Percentiles rank a stretch among this genome's conserved stretches.
Conservation (phyloP, 2,888 invertebrate genomes). For the Nephrocerus scutellatus region DNA sequence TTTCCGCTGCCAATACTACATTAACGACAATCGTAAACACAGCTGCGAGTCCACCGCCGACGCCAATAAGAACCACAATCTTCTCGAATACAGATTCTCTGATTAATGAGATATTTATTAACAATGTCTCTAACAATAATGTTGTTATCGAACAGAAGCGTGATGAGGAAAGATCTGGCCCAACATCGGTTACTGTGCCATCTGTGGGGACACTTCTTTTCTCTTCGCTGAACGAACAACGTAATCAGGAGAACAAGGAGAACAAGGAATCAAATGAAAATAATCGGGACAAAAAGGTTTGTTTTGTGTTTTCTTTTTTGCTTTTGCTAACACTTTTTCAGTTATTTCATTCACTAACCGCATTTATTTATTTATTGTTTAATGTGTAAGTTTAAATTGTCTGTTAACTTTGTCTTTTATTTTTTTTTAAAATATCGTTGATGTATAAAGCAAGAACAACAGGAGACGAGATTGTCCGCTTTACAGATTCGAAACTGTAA, state of each 20-base stretch:
- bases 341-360: no score
- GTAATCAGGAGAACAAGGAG: constrained; percentile 21
- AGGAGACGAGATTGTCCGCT: no score
- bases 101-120: constrained; percentile 46
- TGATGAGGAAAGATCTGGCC: constrained; percentile 5
- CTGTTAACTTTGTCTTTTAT: constrained; percentile 6
- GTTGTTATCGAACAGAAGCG: constrained; percentile 9
- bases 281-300: constrained; percentile 37
- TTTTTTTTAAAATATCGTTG: no score
- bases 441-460: no score
- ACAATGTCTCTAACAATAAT: constrained; percentile 44
- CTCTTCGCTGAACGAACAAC: constrained; percentile 39
- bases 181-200: constrained; percentile 25
- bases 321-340: neutral
- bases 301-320: constrained; percentile 17
- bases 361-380: constrained; percentile 1
- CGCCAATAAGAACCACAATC: constrained; percentile 32
- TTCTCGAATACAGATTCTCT: constrained; percentile 44
- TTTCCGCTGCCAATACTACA: constrained; percentile 21
- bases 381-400: constrained; percentile 1
- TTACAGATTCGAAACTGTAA: no score
- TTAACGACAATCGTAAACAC: constrained; percentile 24
- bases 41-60: constrained; percentile 21
- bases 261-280: constrained; percentile 33
- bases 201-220: constrained; percentile 39